Evolutionary conservation across 2,113 vertebrate genomes (phyloP).

Genomic region (Enhydra lutris): DNA sequence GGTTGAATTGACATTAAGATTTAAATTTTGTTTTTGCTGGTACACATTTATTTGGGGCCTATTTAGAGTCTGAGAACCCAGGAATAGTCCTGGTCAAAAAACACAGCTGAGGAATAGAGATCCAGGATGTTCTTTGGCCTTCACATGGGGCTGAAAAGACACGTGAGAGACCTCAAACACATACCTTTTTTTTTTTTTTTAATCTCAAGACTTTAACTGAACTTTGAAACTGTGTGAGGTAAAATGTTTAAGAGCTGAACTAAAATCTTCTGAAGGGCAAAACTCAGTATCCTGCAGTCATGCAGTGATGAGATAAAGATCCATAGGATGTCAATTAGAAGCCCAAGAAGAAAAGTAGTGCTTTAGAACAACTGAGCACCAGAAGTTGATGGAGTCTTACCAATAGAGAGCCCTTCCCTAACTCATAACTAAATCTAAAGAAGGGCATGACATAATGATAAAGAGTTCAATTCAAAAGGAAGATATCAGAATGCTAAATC

Average conservation of each 20-base stretch:
- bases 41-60: not conserved
- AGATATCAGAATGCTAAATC: not conserved
- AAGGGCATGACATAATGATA: not conserved
- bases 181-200: not conserved
- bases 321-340: not conserved
- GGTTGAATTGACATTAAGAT: not conserved
- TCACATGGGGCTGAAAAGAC: not conserved
- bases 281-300: not conserved
- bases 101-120: not conserved
- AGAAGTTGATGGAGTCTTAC: not conserved
- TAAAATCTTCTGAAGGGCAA: not conserved
- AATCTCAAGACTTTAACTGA: not conserved
- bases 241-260: not conserved
- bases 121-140: not conserved
- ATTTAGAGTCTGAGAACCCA: not conserved
- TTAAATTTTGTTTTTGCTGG: not conserved
- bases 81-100: not conserved
- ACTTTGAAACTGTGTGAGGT: not conserved
- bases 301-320: not conserved
- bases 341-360: not conserved
- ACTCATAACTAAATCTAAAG: not conserved
- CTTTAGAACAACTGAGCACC: not conserved
- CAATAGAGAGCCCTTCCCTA: not conserved
- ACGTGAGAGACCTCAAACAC: not conserved
- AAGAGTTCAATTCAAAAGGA: not conserved